A percentile compares a stretch with the other conserved stretches of the same genome.
These are phyloP conservation scores for Apis mellifera DNA, from an alignment of 1,140 invertebrate species.

Conservation along the genomic window DNA sequence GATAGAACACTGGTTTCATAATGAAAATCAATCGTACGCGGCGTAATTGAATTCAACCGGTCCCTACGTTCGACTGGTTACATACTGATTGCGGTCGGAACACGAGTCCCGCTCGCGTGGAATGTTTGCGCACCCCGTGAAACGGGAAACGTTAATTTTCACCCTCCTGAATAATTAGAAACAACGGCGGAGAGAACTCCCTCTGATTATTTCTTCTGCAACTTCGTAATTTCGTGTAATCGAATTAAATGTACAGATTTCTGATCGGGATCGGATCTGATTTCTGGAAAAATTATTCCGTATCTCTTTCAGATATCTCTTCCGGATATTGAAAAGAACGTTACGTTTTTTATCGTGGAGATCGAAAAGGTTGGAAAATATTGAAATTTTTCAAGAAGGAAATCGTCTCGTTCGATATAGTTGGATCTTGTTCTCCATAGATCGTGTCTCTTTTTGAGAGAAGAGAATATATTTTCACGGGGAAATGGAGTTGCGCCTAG, in stretches of 20 bases:
- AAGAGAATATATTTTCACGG: too few relatives aligned
- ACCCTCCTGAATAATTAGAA: not conserved
- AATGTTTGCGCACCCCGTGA: not conserved
- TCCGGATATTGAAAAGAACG: too few relatives aligned
- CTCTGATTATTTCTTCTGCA: not conserved
- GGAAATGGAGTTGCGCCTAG: not conserved
- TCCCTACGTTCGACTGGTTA: not conserved
- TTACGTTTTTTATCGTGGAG: too few relatives aligned
- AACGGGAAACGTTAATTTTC: not conserved
- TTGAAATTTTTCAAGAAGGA: too few relatives aligned
- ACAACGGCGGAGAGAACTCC: not conserved
- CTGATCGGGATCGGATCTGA: too few relatives aligned
- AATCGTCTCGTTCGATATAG: too few relatives aligned
- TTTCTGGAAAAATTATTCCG: too few relatives aligned
- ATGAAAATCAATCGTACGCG: conserved; percentile 42
- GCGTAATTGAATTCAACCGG: conserved; percentile 39
- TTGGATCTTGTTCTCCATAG: too few relatives aligned
- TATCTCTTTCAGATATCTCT: too few relatives aligned
- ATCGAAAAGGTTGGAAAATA: too few relatives aligned
- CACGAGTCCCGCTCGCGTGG: not conserved
- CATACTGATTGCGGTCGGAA: conserved; percentile 19
- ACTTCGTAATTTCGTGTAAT: not conserved
- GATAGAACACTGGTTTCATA: conserved; percentile 38
- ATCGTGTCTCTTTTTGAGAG: too few relatives aligned
- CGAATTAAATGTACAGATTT: not conserved